Base-by-base conservation (phyloP, 2,113 vertebrate genomes). In the Coturnix japonica region DNA sequence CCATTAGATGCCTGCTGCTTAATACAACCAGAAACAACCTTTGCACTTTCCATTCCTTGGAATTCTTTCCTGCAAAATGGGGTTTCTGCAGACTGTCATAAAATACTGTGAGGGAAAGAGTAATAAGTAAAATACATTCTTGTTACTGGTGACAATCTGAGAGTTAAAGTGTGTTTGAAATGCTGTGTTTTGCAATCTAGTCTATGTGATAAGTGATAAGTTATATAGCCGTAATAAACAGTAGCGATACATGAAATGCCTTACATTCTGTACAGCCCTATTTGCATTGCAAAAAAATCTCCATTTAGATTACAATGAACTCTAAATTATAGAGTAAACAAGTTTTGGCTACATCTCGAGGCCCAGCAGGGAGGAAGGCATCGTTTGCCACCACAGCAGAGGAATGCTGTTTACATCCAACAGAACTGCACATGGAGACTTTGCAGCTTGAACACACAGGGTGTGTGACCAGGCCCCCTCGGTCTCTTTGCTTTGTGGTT, bases 221-320 rank as follows among this genome's bases (percentile, higher is more conserved):
- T 81, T 82, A 82, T 47, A 95, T 1, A 74, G 84, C 67, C 78
- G 64, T 85, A 93, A 91, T 92, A 89, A 94, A 85, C 79, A 96
- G 89, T 41, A 85, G 89, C 2, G 35, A 95, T 96, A 96, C 86
- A 86, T 66, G 87, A 93, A 93, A 87, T 41, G 78, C 9, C 90
- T 92, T 93, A 82, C 92, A 71, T 87, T 94, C 85, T 65, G 81
- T 47, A 53, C 81, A 78, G 85, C 64, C 35, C 67, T 22, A 93
- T 94, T 96, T 95, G 95, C 95, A 94, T 89, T 93, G 95, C 96
- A 96, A 93, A 96, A 95, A 95, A 93, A 93, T 80, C 91, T 28
- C 78, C 78, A 53, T 74, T 89, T 94, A 79, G 95, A 96, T 94
- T 95, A 95, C 93, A 95, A 92, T 39, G 56, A 92, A 91, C 91